These are phyloP conservation scores for Oncorhynchus mykiss DNA, from an alignment of 2,113 vertebrate species.

Conservation along the genomic window DNA sequence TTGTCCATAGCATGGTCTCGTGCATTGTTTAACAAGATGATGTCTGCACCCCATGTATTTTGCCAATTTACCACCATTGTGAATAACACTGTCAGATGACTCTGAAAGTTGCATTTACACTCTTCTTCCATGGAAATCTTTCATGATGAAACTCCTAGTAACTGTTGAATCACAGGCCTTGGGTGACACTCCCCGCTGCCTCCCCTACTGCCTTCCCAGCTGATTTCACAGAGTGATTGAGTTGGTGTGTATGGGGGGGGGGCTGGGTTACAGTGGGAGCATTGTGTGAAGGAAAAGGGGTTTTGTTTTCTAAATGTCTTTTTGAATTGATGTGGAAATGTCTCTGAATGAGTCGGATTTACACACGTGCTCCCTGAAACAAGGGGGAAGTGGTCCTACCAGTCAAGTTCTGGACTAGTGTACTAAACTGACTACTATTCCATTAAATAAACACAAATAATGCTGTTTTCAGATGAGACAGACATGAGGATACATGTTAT, in stretches of 20 bases:
- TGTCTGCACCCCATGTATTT: neutral
- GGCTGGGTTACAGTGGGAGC: neutral
- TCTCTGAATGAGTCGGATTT: neutral
- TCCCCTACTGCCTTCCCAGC: too few species aligned
- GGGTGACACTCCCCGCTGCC: neutral
- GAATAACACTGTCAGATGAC: neutral
- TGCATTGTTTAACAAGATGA: neutral
- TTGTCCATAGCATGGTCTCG: neutral
- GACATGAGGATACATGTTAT: neutral
- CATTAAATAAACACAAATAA: too few species aligned
- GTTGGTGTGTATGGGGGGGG: neutral
- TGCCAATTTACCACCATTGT: neutral
- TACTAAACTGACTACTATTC: too few species aligned
- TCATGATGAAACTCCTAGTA: too few species aligned
- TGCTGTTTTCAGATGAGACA: too few species aligned
- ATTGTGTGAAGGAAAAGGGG: conserved; percentile 3
- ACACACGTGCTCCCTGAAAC: too few species aligned
- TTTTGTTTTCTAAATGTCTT: neutral
- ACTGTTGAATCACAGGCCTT: neutral
- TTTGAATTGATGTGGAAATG: neutral
- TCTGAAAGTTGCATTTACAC: too few species aligned
- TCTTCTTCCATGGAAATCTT: too few species aligned
- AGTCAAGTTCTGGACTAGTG: too few species aligned
- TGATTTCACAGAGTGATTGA: neutral
- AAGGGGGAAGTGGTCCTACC: too few species aligned